phyloP scores from a whole-genome alignment of 2,888 invertebrate genomes.

The Lasius platythorax region DNA sequence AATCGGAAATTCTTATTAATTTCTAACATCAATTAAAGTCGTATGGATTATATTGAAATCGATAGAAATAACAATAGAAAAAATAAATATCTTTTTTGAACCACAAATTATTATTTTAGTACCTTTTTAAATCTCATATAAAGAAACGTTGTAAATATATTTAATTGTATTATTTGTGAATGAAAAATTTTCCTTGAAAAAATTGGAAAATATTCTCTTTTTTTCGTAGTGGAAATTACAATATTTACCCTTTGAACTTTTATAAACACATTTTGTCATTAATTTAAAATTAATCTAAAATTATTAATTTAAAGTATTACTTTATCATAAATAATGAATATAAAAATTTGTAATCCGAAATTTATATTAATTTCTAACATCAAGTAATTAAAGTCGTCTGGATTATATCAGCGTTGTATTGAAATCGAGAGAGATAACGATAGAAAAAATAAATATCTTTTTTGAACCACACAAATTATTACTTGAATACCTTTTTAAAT shows the following conservation, averaged over 20 bases:
- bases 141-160: not conserved
- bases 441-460: not conserved
- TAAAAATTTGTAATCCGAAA: not conserved
- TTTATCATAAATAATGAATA: not conserved
- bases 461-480: not conserved
- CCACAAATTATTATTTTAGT: not conserved
- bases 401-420: not conserved
- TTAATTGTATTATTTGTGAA: slow-evolving; percentile 8
- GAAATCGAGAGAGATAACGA: not conserved
- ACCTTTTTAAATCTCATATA: not conserved
- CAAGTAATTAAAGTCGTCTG: not conserved
- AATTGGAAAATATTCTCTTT: not conserved
- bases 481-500: not conserved
- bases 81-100: not conserved
- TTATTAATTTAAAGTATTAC: not conserved
- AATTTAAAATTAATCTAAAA: not conserved
- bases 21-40: not conserved
- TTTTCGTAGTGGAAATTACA: not conserved
- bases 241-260: not conserved
- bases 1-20: not conserved
- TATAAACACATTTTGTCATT: not conserved
- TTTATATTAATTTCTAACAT: not conserved
- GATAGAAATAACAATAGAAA: not conserved
- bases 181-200: not conserved
- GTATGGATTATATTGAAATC: not conserved